Evolutionary conservation across 2,888 invertebrate genomes (phyloP).

Genomic region (Drosophila anceps): DNA sequence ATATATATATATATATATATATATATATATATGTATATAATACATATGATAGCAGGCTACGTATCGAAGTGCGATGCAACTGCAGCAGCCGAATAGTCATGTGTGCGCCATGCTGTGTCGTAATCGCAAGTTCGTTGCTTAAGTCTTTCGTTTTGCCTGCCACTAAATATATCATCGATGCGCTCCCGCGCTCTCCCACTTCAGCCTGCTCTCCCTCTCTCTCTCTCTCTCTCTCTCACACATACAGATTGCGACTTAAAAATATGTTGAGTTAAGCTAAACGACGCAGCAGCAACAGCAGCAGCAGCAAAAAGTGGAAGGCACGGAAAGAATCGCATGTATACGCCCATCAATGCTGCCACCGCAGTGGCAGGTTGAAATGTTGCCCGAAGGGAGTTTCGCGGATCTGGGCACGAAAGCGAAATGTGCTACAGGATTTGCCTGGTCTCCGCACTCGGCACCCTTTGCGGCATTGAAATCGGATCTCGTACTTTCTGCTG

Average conservation of each 20-base stretch:
- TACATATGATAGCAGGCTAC: constrained; percentile 35
- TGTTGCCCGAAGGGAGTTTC: constrained; percentile 65
- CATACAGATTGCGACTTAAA: constrained; percentile 60
- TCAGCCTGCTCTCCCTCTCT: not conserved
- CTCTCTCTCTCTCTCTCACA: constrained; percentile 6
- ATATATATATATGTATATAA: constrained; percentile 11
- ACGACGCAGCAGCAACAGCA: constrained; percentile 56
- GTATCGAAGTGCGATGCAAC: constrained; percentile 25
- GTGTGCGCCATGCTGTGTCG: constrained; percentile 80
- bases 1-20: not conserved
- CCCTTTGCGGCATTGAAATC: constrained; percentile 74
- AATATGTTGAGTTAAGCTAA: constrained; percentile 81
- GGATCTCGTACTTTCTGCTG: constrained; percentile 80
- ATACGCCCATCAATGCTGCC: constrained; percentile 83
- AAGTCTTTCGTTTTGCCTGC: constrained; percentile 79
- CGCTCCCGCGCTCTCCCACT: constrained; percentile 40
- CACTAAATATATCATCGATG: constrained; percentile 81
- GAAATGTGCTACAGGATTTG: constrained; percentile 68
- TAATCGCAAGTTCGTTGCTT: constrained; percentile 80
- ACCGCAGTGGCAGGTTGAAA: constrained; percentile 82
- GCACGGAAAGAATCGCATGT: constrained; percentile 80
- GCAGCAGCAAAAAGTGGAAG: constrained; percentile 62
- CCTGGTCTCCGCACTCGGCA: constrained; percentile 21
- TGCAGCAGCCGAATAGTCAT: constrained; percentile 53
- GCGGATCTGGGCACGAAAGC: constrained; percentile 80